phyloP scores from a whole-genome alignment of 2,113 vertebrate genomes.

The Melanerpes formicivorus region DNA sequence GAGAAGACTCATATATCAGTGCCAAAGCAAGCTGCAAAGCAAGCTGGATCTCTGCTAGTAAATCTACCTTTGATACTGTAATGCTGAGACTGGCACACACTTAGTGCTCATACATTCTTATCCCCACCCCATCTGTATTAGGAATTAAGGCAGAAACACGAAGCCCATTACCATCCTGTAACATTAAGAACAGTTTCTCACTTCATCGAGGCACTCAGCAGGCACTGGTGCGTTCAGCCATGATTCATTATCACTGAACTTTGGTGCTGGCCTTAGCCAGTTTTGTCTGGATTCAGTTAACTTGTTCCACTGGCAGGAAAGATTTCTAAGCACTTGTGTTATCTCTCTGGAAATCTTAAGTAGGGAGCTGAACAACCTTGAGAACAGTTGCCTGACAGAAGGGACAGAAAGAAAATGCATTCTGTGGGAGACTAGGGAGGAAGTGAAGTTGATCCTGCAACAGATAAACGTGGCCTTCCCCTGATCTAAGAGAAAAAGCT shows the following conservation, averaged over 20 bases:
- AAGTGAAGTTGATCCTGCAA: background rate
- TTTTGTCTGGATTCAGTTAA: background rate
- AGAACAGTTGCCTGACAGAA: background rate
- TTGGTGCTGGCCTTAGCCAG: background rate
- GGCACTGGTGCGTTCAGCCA: background rate
- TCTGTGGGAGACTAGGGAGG: background rate
- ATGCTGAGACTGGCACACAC: background rate
- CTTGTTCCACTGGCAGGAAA: background rate
- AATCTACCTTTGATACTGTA: background rate
- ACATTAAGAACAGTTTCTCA: background rate
- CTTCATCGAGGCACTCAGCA: background rate
- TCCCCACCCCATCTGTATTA: background rate
- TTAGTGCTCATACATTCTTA: background rate
- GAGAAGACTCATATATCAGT: background rate
- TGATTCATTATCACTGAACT: background rate
- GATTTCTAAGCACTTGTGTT: background rate
- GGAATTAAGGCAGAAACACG: background rate
- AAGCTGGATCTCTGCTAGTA: background rate
- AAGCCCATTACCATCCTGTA: background rate
- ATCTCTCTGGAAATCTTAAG: background rate
- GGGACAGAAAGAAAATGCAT: background rate
- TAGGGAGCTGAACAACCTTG: background rate
- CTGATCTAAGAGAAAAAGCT: background rate
- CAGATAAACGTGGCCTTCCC: rapidly evolving
- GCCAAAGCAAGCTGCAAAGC: background rate